Evolutionary conservation across 2,797 vertebrate genomes (phyloP), one percentile per base, ranked within the genome.

Genomic region (Gambusia yucatana): DNA sequence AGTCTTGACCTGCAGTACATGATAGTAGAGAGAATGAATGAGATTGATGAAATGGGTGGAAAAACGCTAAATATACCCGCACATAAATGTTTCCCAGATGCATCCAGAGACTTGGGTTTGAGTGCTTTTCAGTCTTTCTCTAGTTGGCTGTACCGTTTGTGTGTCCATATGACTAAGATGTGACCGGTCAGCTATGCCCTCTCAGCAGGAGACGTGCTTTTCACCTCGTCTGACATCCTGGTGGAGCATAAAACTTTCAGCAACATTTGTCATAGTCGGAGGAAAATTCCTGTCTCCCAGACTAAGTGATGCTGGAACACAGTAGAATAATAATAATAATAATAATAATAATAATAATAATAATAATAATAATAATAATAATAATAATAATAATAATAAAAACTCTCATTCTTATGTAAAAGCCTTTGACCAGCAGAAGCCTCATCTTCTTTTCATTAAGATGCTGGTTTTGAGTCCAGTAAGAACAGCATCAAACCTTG

Each of bases 261-360:
- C 77, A 84, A 77, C 81, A 83, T 86, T 82, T 87, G 74, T 83
- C 72, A 59, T 25, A 63, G 63, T 17, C 33, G 9, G 30, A 72
- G 78, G 72, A 72, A 50, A 75, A 77, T 76, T 67, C 48, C 78
- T 84, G 89, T 91, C 84, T 84, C 81, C 76, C 39, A 6, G 88
- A 80, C 52, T 71, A 84, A 91, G 79, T 80, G 77, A 48, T 83
- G 76, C 63, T 47, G 61, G 75, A 79, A 79, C 73, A 57, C 41
- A 74, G 44, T 46, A 39, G 33, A 65, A 25, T 14, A 73, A 57
- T 30, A 73, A 25, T 3, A n/a, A 14, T 7, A 50, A 36, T 36
- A 48, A 22, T 36, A 36, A 36, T 36, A 36, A 36, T 36, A 36
- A 36, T 36, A 36, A 36, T 36, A 36, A 36, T 36, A 36, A 36